Conservation (phyloP, 2,797 vertebrate species). For the Microcaecilia unicolor region DNA sequence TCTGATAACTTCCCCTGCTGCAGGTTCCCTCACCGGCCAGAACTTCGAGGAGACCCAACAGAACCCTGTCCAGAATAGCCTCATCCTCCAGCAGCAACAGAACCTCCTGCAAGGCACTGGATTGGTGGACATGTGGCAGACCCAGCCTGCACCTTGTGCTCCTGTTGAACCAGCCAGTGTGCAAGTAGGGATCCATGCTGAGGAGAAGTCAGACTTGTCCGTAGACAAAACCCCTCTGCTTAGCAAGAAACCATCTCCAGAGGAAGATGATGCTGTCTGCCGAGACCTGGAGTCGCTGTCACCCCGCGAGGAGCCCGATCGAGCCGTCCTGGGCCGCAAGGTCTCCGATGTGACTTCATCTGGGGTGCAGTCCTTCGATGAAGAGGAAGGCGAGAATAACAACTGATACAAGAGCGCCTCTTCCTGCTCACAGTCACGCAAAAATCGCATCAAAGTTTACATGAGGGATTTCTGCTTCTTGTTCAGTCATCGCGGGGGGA, state of each 20-base stretch:
- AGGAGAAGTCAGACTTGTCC: constrained; percentile 67
- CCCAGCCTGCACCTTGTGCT: constrained; percentile 39
- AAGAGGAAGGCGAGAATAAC: constrained; percentile 75
- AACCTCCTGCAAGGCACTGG: constrained; percentile 59
- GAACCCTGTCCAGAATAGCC: too few relatives aligned
- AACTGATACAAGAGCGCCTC: constrained; percentile 52
- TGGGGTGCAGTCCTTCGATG: constrained; percentile 81
- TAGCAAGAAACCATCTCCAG: constrained; percentile 80
- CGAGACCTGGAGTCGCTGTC: constrained; percentile 83
- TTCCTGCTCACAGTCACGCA: too few relatives aligned
- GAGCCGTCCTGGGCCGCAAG: constrained; percentile 81
- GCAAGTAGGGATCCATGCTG: constrained; percentile 64
- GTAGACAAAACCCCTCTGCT: constrained; percentile 77
- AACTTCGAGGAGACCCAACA: constrained; percentile 75
- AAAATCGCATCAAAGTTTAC: too few relatives aligned
- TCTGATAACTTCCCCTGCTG: constrained; percentile 76
- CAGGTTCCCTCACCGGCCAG: constrained; percentile 79
- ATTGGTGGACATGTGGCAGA: constrained; percentile 80
- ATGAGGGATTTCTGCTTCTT: too few relatives aligned
- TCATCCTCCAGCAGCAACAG: constrained; percentile 68
- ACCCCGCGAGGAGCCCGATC: constrained; percentile 69
- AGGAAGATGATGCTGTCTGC: constrained; percentile 81
- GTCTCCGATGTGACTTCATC: constrained; percentile 79
- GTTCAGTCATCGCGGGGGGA: too few relatives aligned
- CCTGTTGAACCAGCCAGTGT: constrained; percentile 52